These are phyloP conservation scores for Motacilla alba DNA, from an alignment of 2,113 vertebrate species.

Conservation along the genomic window DNA sequence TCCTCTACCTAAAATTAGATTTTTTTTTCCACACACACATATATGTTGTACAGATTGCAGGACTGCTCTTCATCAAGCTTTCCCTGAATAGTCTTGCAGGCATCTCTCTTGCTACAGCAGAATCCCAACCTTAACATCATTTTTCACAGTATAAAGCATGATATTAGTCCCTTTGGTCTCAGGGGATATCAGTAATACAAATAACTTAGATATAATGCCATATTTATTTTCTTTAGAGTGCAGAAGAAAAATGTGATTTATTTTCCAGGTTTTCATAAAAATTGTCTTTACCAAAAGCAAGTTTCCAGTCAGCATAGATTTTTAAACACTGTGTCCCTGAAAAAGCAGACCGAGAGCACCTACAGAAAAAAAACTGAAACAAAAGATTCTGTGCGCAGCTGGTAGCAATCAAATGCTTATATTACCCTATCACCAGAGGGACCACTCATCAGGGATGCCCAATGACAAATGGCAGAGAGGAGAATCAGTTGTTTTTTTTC, in stretches of 20 bases:
- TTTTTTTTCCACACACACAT: background rate
- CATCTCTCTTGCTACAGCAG: background rate
- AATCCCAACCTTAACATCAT: slow-evolving; percentile 1
- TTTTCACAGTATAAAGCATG: background rate
- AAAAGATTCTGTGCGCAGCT: background rate
- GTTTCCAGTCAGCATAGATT: background rate
- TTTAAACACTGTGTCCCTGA: background rate
- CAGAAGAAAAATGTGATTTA: background rate
- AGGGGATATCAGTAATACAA: background rate
- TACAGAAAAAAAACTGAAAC: background rate
- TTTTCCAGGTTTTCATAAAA: background rate
- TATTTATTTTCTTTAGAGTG: background rate
- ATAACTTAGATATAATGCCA: background rate
- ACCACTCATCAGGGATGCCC: background rate
- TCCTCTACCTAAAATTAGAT: background rate
- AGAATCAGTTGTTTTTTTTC: background rate
- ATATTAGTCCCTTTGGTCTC: background rate
- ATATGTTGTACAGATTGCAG: background rate
- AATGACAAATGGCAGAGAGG: background rate
- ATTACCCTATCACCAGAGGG: background rate
- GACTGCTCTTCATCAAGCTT: background rate
- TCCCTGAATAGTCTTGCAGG: background rate
- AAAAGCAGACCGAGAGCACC: background rate
- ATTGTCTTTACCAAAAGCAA: background rate
- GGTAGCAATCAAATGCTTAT: background rate